A percentile compares a stretch with the other conserved stretches of the same genome.
Evolutionary conservation across 2,113 vertebrate species (phyloP).

Genomic region (Sciurus niger): DNA sequence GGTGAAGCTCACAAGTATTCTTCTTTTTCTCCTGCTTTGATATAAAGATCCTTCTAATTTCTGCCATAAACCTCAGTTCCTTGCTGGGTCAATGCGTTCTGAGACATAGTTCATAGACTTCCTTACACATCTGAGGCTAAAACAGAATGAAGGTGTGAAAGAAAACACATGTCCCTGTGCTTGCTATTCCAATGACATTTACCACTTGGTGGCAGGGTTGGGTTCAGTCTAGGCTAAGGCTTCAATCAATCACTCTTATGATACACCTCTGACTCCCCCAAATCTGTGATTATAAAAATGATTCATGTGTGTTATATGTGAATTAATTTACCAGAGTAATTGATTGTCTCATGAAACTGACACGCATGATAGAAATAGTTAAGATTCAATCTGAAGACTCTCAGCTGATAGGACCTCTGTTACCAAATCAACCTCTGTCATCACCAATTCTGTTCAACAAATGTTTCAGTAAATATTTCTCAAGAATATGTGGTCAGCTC

Average conservation of each 20-base stretch:
- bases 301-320: not conserved
- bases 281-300: not conserved
- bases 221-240: not conserved
- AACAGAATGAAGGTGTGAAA: not conserved
- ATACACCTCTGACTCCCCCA: not conserved
- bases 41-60: not conserved
- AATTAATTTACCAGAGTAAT: not conserved
- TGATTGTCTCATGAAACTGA: not conserved
- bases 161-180: not conserved
- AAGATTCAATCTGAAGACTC: not conserved
- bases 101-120: not conserved
- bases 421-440: not conserved
- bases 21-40: not conserved
- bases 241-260: not conserved
- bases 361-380: not conserved
- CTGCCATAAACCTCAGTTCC: not conserved
- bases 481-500: not conserved
- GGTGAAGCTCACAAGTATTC: not conserved
- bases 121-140: not conserved
- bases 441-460: not conserved
- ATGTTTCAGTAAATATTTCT: not conserved
- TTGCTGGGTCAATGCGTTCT: not conserved
- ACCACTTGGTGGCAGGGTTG: slow-evolving; percentile 75
- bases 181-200: not conserved
- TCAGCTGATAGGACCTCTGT: not conserved